Percentiles rank a stretch among this genome's conserved stretches.
Conservation (phyloP, 2,797 vertebrate genomes). For the Sphaeramia orbicularis region DNA sequence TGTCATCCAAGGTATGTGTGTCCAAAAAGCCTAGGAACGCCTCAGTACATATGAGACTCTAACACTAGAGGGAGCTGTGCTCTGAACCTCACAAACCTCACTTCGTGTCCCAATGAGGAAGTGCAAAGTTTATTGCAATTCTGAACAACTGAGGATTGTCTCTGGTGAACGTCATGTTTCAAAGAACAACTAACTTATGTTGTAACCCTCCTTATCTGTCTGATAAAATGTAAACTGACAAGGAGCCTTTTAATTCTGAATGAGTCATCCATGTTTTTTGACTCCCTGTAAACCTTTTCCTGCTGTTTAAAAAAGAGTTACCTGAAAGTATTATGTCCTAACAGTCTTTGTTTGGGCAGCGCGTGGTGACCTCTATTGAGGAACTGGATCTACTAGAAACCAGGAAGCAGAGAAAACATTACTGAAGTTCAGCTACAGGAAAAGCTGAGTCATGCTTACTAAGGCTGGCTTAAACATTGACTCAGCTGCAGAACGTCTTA, state of each 20-base stretch:
- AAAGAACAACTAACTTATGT: slow-evolving; percentile 25
- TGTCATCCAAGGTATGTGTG: no score
- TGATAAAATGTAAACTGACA: slow-evolving; percentile 10
- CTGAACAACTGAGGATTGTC: not conserved
- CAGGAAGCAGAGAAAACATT: slow-evolving; percentile 20
- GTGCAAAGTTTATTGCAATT: not conserved
- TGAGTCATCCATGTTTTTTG: not conserved
- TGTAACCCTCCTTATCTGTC: not conserved
- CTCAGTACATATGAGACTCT: not conserved
- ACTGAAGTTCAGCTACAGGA: slow-evolving; percentile 9
- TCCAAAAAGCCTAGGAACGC: no score
- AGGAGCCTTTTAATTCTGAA: not conserved
- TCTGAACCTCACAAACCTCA: not conserved
- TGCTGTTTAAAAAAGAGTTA: slow-evolving; percentile 26
- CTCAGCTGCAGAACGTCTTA: not conserved
- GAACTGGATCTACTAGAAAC: slow-evolving; percentile 45
- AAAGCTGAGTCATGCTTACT: slow-evolving; percentile 57
- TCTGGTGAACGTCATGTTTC: not conserved
- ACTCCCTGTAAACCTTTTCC: not conserved
- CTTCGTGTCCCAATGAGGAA: slow-evolving; percentile 31
- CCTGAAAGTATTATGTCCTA: not conserved
- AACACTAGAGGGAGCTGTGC: slow-evolving; percentile 39
- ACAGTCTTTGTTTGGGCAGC: not conserved
- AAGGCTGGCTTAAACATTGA: not conserved
- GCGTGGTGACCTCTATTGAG: slow-evolving; percentile 4